Conservation (phyloP, 2,113 vertebrate genomes). For the Chaetura pelagica region DNA sequence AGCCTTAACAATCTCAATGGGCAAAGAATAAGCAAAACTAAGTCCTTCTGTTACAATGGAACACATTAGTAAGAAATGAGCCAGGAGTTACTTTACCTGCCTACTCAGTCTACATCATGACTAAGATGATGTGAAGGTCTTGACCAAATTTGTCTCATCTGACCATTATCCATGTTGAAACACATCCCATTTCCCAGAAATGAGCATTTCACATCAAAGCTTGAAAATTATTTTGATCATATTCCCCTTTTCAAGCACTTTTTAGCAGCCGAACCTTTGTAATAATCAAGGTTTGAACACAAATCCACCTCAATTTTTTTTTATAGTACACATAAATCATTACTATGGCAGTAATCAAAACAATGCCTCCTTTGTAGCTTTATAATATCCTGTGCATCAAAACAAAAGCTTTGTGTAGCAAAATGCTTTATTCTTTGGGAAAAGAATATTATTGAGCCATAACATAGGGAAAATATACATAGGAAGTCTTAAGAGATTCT, state of each 20-base stretch:
- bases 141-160: background rate
- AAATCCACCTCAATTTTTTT: background rate
- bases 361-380: background rate
- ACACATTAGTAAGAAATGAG: background rate
- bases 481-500: background rate
- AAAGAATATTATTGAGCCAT: background rate
- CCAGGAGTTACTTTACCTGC: background rate
- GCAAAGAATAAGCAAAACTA: background rate
- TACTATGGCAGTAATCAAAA: background rate
- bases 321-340: background rate
- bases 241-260: background rate
- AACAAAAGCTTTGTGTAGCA: background rate
- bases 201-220: background rate
- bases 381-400: background rate
- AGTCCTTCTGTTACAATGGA: background rate
- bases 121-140: background rate
- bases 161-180: background rate
- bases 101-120: background rate
- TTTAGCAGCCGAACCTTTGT: background rate
- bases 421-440: background rate
- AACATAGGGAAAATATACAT: background rate
- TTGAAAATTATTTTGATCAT: background rate
- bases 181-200: background rate
- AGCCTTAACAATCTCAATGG: background rate
- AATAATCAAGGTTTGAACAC: background rate